Percentiles rank a stretch among this genome's conserved stretches.
These are phyloP conservation scores for Peromyscus californicus DNA, from an alignment of 2,113 vertebrate species.

Conservation along the genomic window DNA sequence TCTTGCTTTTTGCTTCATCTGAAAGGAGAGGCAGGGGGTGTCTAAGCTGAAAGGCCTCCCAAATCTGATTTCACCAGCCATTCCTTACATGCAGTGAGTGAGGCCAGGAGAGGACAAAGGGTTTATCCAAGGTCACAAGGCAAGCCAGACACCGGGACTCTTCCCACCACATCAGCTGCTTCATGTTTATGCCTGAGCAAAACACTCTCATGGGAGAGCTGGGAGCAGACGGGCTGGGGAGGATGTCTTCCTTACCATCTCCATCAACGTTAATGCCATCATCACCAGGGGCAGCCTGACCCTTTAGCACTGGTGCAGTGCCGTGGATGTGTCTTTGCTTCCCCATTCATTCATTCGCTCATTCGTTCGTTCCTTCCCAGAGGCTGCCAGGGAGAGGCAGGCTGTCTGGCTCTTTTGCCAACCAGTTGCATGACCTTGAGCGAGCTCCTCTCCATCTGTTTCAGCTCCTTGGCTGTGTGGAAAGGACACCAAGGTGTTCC, in stretches of 20 bases:
- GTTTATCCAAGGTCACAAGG: neutral
- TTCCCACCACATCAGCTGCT: neutral
- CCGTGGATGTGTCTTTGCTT: too few species aligned
- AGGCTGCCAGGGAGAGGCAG: neutral
- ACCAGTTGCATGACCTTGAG: neutral
- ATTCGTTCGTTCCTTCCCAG: neutral
- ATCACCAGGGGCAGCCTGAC: neutral
- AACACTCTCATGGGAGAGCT: neutral
- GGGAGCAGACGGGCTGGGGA: neutral
- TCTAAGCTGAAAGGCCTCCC: neutral
- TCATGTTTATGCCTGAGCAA: neutral
- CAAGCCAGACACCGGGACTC: neutral
- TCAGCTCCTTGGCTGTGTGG: neutral
- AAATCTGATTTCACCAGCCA: neutral
- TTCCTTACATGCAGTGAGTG: neutral
- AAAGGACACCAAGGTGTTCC: neutral
- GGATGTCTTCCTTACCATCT: neutral
- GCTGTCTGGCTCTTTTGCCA: neutral
- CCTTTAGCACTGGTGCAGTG: accelerated
- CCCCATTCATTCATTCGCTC: neutral
- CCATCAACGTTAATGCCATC: accelerated
- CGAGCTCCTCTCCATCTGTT: neutral
- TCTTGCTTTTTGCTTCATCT: neutral
- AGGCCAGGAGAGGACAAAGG: neutral
- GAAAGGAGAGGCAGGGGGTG: neutral